A percentile compares a stretch with the other conserved stretches of the same genome.
Evolutionary conservation across 2,797 vertebrate species (phyloP).

Genomic region (Clarias fuscus): DNA sequence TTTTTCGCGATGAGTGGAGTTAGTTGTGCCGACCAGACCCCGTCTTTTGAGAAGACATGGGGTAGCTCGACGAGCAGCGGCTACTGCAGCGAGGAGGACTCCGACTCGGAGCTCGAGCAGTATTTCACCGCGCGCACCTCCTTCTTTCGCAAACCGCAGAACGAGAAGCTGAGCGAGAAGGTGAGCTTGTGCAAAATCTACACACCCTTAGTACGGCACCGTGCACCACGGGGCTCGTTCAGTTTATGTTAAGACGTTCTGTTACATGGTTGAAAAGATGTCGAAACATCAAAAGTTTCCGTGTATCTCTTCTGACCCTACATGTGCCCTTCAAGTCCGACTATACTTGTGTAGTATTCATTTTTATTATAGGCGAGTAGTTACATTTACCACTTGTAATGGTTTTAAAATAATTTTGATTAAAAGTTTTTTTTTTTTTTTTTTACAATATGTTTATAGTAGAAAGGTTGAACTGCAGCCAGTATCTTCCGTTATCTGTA

Average conservation of each 20-base stretch:
- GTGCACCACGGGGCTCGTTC: neutral
- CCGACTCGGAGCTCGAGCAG: conserved; percentile 92
- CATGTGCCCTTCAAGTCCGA: neutral
- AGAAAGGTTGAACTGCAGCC: neutral
- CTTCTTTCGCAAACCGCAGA: conserved; percentile 75
- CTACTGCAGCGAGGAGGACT: conserved; percentile 93
- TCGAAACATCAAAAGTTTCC: neutral
- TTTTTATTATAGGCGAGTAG: neutral
- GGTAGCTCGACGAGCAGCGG: conserved; percentile 89
- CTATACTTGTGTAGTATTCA: neutral
- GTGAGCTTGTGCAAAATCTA: conserved; percentile 1
- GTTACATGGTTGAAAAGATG: neutral
- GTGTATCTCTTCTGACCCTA: neutral
- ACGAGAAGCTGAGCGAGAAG: conserved; percentile 57
- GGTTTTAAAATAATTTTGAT: neutral
- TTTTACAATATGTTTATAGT: no score
- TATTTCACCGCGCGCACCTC: conserved; percentile 93
- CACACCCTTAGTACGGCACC: no score
- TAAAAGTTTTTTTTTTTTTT: neutral
- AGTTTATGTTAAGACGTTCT: neutral
- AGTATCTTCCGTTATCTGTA: neutral
- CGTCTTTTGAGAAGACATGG: conserved; percentile 87
- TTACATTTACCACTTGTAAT: neutral
- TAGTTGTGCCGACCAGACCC: conserved; percentile 28
- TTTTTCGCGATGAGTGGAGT: conserved; percentile 33